Evolutionary conservation across 1,140 invertebrate genomes (phyloP).

Genomic region (Caenorhabditis tropicalis): DNA sequence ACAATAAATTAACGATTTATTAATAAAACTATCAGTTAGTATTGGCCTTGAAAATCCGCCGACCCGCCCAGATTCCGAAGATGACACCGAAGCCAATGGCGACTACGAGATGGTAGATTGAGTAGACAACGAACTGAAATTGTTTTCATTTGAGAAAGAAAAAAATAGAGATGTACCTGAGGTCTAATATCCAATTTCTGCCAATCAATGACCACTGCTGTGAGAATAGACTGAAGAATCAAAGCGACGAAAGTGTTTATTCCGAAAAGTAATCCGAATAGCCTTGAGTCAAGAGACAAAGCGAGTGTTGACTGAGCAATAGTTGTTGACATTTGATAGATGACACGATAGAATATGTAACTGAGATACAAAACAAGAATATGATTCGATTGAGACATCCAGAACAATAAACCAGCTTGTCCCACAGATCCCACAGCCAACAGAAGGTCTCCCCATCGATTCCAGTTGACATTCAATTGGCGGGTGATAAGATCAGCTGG

Average conservation of each 20-base stretch:
- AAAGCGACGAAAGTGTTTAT: slow-evolving; percentile 54
- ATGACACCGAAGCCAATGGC: neutral
- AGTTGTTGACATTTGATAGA: slow-evolving; percentile 85
- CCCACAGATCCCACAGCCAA: slow-evolving; percentile 76
- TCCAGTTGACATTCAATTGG: slow-evolving; percentile 76
- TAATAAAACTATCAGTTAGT: neutral
- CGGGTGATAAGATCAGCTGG: slow-evolving; percentile 70
- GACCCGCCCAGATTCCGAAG: neutral
- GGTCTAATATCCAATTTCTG: slow-evolving; percentile 45
- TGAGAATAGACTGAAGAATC: slow-evolving; percentile 42
- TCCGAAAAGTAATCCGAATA: slow-evolving; percentile 74
- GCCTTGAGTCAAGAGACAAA: slow-evolving; percentile 78
- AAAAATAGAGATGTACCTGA: slow-evolving; percentile 30
- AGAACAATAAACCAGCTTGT: slow-evolving; percentile 78
- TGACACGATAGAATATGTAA: slow-evolving; percentile 81
- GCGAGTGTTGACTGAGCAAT: slow-evolving; percentile 87
- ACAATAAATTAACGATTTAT: neutral
- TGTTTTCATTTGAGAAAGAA: neutral
- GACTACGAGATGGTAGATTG: slow-evolving; percentile 19
- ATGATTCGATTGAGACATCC: slow-evolving; percentile 73
- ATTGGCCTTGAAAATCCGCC: neutral
- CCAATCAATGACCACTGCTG: slow-evolving; percentile 47
- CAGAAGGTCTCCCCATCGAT: slow-evolving; percentile 75
- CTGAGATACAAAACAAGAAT: slow-evolving; percentile 80
- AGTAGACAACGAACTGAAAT: slow-evolving; percentile 46